These are phyloP conservation scores for Chionoecetes opilio DNA, from an alignment of 1,140 invertebrate genomes.

Conservation along the genomic window DNA sequence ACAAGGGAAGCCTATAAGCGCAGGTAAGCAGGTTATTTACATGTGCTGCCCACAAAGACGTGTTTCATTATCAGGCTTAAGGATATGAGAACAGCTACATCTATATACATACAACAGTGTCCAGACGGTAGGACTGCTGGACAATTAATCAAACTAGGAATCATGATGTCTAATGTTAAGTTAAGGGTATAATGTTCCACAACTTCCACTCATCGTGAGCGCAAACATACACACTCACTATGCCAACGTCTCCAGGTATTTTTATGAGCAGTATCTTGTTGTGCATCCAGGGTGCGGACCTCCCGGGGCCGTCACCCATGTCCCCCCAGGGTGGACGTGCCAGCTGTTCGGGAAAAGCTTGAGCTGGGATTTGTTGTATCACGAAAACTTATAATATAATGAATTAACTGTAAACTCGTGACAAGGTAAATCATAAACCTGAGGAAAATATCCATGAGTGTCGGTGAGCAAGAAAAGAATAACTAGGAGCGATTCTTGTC, in stretches of 20 bases:
- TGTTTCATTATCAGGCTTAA: neutral
- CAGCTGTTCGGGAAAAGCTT: neutral
- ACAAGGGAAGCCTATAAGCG: no score
- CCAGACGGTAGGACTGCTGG: no score
- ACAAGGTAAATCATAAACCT: neutral
- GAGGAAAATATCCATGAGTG: neutral
- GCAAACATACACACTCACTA: neutral
- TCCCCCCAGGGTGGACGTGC: neutral
- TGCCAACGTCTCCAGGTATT: neutral
- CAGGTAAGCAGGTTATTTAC: neutral
- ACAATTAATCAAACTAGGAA: neutral
- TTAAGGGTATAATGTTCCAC: conserved; percentile 8
- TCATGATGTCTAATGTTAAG: neutral
- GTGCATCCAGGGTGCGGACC: neutral
- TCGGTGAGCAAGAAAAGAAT: neutral
- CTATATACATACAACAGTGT: neutral
- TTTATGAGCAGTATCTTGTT: neutral
- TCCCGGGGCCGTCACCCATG: neutral
- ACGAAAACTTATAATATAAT: neutral
- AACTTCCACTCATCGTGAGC: neutral
- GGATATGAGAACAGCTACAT: neutral
- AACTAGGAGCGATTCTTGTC: neutral
- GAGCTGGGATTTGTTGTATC: neutral
- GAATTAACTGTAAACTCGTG: neutral
- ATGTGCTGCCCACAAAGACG: neutral